Conservation (phyloP, 2,888 invertebrate species). For the Cantharis rustica region DNA sequence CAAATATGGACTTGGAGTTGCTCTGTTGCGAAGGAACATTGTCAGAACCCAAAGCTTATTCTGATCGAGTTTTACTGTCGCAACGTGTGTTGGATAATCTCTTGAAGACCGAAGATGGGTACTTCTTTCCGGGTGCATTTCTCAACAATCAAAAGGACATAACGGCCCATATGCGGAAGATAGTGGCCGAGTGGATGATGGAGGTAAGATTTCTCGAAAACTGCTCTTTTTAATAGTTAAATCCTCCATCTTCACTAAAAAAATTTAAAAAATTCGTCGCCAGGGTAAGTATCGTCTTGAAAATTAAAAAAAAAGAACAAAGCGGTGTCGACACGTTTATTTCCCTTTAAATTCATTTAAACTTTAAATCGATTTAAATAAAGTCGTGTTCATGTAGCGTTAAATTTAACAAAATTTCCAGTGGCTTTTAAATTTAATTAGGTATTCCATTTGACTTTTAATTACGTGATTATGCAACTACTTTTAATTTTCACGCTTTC, state of each 20-base stretch:
- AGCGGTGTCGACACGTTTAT: background rate
- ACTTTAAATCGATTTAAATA: background rate
- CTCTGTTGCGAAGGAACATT: slow-evolving; percentile 51
- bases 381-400: background rate
- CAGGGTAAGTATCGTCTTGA: background rate
- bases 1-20: slow-evolving; percentile 44
- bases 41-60: slow-evolving; percentile 51
- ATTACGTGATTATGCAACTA: background rate
- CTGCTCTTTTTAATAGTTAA: background rate
- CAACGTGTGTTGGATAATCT: slow-evolving; percentile 84
- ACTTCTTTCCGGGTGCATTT: slow-evolving; percentile 79
- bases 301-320: background rate
- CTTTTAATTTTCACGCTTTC: background rate
- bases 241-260: background rate
- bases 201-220: slow-evolving; percentile 69
- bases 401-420: background rate
- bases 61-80: slow-evolving; percentile 76
- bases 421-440: background rate
- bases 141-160: slow-evolving; percentile 86
- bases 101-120: slow-evolving; percentile 83
- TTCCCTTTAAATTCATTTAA: background rate
- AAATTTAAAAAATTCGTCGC: background rate
- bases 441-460: background rate
- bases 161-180: slow-evolving; percentile 87
- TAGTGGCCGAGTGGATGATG: slow-evolving; percentile 96